phyloP scores from a whole-genome alignment of 2,113 vertebrate genomes.

The Carlito syrichta region DNA sequence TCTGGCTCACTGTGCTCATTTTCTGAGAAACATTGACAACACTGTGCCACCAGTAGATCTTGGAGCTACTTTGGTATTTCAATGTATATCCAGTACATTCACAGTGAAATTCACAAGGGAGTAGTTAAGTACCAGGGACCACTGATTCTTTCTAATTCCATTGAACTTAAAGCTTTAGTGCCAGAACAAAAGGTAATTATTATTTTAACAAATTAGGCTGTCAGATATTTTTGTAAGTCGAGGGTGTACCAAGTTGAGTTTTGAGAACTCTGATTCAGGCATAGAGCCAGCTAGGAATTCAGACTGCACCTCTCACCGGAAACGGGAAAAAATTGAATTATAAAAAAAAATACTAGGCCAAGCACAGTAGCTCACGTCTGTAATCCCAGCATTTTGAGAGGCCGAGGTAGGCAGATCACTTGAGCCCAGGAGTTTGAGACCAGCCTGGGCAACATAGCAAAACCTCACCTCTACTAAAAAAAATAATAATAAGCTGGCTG shows the following conservation, averaged over 20 bases:
- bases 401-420: too few species aligned
- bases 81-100: background rate
- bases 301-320: background rate
- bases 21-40: constrained; percentile 52
- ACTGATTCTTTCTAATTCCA: constrained; percentile 8
- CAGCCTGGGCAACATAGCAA: too few species aligned
- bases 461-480: too few species aligned
- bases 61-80: constrained; percentile 33
- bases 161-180: constrained; percentile 20
- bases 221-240: constrained; percentile 32
- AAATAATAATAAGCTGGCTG: too few species aligned
- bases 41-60: background rate
- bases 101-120: background rate
- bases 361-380: too few species aligned
- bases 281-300: background rate
- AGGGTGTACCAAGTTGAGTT: background rate
- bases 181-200: background rate
- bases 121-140: background rate
- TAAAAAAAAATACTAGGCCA: too few species aligned
- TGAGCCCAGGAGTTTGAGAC: too few species aligned
- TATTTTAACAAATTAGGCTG: constrained; percentile 28
- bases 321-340: background rate
- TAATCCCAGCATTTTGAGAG: too few species aligned
- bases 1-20: constrained; percentile 46
- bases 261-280: constrained; percentile 8